phyloP scores from a whole-genome alignment of 2,113 vertebrate species.

The Spea bombifrons region DNA sequence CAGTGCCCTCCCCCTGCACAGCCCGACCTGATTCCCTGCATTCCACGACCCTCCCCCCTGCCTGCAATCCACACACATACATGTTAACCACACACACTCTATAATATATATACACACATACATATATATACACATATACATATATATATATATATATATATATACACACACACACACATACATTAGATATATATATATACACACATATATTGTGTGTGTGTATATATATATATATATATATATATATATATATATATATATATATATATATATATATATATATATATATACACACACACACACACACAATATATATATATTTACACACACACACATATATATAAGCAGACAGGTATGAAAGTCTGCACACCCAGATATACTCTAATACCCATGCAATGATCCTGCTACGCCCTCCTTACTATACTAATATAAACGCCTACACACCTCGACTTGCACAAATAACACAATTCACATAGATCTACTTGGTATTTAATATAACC shows the following conservation, averaged over 20 bases:
- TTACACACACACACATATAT: too few species aligned
- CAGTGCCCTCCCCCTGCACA: constrained; percentile 62
- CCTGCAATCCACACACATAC: constrained; percentile 71
- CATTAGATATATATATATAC: not conserved
- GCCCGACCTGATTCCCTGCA: constrained; percentile 75
- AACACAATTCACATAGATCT: not conserved
- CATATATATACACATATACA: not conserved
- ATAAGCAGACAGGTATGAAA: too few species aligned
- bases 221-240: not conserved
- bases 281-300: too few species aligned
- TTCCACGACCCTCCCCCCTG: constrained; percentile 74
- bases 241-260: not conserved
- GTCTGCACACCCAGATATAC: not conserved
- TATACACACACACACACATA: not conserved
- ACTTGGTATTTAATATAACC: not conserved
- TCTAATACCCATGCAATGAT: not conserved
- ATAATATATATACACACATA: not conserved
- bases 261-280: too few species aligned
- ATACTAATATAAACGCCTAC: constrained; percentile 8
- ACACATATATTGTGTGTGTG: not conserved
- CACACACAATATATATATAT: too few species aligned
- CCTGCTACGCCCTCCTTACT: constrained; percentile 2
- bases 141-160: not conserved
- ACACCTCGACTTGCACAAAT: not conserved
- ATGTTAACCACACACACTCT: constrained; percentile 33